Evolutionary conservation across 2,888 invertebrate species (phyloP).

Genomic region (Vandiemenella viatica): DNA sequence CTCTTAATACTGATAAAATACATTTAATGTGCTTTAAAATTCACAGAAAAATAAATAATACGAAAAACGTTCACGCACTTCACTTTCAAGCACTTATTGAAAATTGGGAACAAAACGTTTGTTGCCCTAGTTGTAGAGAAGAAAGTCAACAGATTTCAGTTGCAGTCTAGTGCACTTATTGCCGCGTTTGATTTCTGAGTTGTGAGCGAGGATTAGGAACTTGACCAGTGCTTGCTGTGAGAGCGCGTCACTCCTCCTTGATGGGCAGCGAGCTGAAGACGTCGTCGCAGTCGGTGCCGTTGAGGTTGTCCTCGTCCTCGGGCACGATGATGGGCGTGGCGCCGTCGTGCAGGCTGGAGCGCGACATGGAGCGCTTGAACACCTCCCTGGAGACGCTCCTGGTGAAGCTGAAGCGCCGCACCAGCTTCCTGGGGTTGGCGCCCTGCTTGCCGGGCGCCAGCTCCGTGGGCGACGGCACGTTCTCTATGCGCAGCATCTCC

Average conservation of each 20-base stretch:
- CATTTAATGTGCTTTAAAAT: too few relatives aligned
- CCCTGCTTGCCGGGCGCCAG: slow-evolving; percentile 1
- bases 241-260: background rate
- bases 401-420: slow-evolving; percentile 38
- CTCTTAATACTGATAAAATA: too few relatives aligned
- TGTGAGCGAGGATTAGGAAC: too few relatives aligned
- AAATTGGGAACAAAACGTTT: too few relatives aligned
- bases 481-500: slow-evolving; percentile 23
- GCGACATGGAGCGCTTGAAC: slow-evolving; percentile 23
- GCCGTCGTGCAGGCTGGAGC: slow-evolving; percentile 17
- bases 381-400: slow-evolving; percentile 38
- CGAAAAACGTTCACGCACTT: too few relatives aligned
- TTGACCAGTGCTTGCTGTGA: too few relatives aligned
- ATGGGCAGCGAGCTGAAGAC: slow-evolving; percentile 9
- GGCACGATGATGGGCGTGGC: slow-evolving; percentile 19
- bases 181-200: too few relatives aligned
- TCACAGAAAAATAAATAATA: too few relatives aligned
- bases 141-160: too few relatives aligned
- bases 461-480: slow-evolving; percentile 25
- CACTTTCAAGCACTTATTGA: too few relatives aligned
- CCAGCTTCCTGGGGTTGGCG: slow-evolving; percentile 11
- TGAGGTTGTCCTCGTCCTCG: slow-evolving; percentile 16
- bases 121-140: too few relatives aligned
- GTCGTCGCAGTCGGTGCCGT: slow-evolving; percentile 12
- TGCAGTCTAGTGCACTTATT: too few relatives aligned